Evolutionary conservation across 2,797 vertebrate species (phyloP), one percentile per base, ranked within the genome.

Genomic region (Urosaurus nigricauda): DNA sequence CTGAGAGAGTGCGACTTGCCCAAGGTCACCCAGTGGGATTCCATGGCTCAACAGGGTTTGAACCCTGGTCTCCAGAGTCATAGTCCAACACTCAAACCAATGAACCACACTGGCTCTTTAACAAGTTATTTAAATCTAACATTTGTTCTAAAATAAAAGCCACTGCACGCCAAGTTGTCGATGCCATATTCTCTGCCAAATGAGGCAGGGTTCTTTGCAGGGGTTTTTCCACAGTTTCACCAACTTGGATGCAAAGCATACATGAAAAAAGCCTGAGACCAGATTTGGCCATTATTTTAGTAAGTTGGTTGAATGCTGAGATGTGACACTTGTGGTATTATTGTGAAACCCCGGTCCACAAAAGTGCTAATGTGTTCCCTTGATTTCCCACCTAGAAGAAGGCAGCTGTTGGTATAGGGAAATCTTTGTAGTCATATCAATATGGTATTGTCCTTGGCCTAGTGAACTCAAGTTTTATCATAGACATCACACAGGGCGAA

Each of bases 61-160:
- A 47, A 47, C 47, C 47, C 43, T 47, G 43, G 43, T 47, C 43
- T 47, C 43, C 47, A 47, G 47, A 47, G 47, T 47, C 3, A 47
- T 4, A 47, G 47, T 47, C 47, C 47, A 47, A 47, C 47, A 47
- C 3, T 47, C 47, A 47, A 47, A 47, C 47, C 47, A 47, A 4
- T 47, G 47, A 47, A 47, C 47, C 3, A 47, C 47, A 47, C 7
- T 47, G 47, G 47, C 47, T 47, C 3, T 47, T 7, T 0, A 47
- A 47, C 47, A 47, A 7, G 47, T 3, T 70, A 84, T 84, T 88
- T 79, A 84, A 84, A 77, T 56, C n/a, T 40, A 60, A 70, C 51
- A 51, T 78, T 78, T 84, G 65, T 24, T 79, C 74, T 79, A 79
- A 84, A 84, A 88, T 40, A 58, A 47, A 74, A 58, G 74, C 60